These are phyloP conservation scores for Porites australiensis DNA, from an alignment of 64 coral and sea anemone species.

Conservation along the genomic window DNA sequence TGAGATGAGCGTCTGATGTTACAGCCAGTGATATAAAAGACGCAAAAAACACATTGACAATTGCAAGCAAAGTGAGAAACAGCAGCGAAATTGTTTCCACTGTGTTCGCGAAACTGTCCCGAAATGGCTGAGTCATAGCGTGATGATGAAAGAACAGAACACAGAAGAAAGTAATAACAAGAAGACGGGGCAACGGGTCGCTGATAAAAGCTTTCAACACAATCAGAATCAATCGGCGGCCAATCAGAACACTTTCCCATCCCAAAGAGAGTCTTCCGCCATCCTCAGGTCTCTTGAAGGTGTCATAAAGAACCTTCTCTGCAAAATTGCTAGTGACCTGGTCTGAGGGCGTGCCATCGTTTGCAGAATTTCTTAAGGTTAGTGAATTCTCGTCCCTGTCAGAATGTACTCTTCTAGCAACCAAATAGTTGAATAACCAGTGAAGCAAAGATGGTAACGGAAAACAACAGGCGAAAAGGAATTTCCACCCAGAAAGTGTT, in stretches of 20 bases:
- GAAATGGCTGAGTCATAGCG: slow-evolving; percentile 64
- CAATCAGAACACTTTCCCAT: slow-evolving; percentile 90
- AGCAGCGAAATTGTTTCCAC: slow-evolving; percentile 68
- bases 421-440: slow-evolving; percentile 3
- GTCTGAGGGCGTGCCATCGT: too few relatives aligned
- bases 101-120: slow-evolving; percentile 41
- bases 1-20: slow-evolving; percentile 20
- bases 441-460: slow-evolving; percentile 56
- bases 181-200: slow-evolving; percentile 54
- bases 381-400: too few relatives aligned
- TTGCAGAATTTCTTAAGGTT: too few relatives aligned
- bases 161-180: slow-evolving; percentile 43
- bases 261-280: slow-evolving; percentile 33
- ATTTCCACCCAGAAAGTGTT: slow-evolving; percentile 34
- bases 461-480: slow-evolving; percentile 58
- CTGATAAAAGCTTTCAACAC: slow-evolving; percentile 50
- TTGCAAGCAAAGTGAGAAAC: slow-evolving; percentile 52
- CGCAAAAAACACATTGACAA: slow-evolving; percentile 40
- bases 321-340: background rate
- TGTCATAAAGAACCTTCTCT: slow-evolving; percentile 59
- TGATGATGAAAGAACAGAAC: slow-evolving; percentile 76
- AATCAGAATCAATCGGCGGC: slow-evolving; percentile 69
- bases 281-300: slow-evolving; percentile 50
- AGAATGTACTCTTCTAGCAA: too few relatives aligned
- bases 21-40: slow-evolving; percentile 35